These are phyloP conservation scores for Abramis brama DNA, from an alignment of 2,113 vertebrate species.

Conservation along the genomic window DNA sequence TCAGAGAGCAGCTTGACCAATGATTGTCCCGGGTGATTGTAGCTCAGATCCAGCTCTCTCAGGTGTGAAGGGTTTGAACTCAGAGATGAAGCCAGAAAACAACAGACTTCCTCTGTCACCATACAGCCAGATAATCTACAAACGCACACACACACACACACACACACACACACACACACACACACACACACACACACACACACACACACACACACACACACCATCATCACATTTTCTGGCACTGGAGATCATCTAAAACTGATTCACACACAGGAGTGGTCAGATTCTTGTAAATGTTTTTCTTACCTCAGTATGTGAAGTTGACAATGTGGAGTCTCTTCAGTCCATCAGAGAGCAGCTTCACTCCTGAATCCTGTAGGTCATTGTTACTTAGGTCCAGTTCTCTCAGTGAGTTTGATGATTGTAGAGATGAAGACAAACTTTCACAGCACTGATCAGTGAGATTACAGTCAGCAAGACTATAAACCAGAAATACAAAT, in stretches of 20 bases:
- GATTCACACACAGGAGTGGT: no score
- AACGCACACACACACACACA: neutral
- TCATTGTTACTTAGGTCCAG: neutral
- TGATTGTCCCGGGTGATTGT: neutral
- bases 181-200: no score
- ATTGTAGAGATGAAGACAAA: neutral
- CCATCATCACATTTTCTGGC: no score
- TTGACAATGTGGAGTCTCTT: neutral
- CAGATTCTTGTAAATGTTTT: no score
- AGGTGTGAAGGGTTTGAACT: neutral
- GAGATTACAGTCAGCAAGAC: neutral
- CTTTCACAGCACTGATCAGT: neutral
- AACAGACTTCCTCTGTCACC: neutral
- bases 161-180: no score
- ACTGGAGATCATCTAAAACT: no score
- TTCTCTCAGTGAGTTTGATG: no score
- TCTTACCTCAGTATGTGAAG: neutral
- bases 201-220: no score
- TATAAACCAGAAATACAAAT: neutral
- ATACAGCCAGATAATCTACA: conserved; percentile 23
- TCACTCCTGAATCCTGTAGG: neutral
- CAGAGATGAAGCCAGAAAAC: neutral
- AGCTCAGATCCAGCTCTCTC: neutral
- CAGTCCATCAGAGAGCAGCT: neutral
- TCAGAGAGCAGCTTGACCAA: neutral